phyloP scores from a whole-genome alignment of 2,888 invertebrate species.

The Cerastoderma edule region DNA sequence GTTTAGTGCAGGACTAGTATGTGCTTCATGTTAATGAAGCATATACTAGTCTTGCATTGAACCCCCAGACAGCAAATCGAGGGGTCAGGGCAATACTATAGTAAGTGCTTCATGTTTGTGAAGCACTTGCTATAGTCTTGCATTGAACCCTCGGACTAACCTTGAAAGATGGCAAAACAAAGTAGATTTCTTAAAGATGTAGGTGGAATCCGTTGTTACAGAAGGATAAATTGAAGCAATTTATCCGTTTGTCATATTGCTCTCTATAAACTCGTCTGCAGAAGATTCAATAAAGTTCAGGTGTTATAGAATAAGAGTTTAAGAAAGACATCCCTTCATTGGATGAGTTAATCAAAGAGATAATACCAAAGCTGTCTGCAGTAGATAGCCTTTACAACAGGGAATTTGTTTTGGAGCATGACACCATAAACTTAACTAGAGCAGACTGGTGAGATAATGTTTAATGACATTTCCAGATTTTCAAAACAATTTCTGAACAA shows the following conservation, averaged over 20 bases:
- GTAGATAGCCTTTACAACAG: neutral
- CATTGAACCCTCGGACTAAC: neutral
- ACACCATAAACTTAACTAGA: neutral
- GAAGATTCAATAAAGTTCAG: too few species aligned
- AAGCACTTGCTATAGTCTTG: too few species aligned
- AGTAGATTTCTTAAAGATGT: neutral
- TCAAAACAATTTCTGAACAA: too few species aligned
- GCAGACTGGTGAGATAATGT: neutral
- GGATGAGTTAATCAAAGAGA: constrained; percentile 2
- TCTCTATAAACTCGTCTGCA: neutral
- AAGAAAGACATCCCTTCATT: too few species aligned
- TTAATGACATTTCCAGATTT: neutral
- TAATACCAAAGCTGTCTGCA: neutral
- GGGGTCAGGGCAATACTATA: too few species aligned
- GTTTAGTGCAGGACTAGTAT: too few species aligned
- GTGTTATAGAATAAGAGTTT: too few species aligned
- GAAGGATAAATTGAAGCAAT: constrained; percentile 9
- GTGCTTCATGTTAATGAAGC: too few species aligned
- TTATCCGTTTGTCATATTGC: neutral
- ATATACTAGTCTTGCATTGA: too few species aligned
- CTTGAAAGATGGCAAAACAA: neutral
- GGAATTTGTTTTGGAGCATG: neutral
- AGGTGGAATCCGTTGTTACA: neutral
- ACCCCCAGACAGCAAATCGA: too few species aligned
- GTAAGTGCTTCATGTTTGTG: too few species aligned